Evolutionary conservation across 2,113 vertebrate genomes (phyloP).

Genomic region (Apus apus): DNA sequence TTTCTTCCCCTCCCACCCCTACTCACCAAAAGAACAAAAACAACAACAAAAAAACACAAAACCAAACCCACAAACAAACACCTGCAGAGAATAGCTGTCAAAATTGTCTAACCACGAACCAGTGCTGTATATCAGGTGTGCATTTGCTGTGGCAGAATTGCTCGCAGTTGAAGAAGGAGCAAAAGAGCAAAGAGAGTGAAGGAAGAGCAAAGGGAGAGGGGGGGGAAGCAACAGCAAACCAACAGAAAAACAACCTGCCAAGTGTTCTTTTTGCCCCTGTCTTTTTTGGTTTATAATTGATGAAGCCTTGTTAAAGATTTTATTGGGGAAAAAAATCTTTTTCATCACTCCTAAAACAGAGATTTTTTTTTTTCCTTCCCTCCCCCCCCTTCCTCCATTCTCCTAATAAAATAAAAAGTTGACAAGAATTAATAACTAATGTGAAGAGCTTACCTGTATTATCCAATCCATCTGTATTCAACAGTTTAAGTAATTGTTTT

Average conservation of each 20-base stretch:
- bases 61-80: neutral
- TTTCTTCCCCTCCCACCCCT: neutral
- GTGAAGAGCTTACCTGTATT: constrained; percentile 11
- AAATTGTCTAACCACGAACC: neutral
- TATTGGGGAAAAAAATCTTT: neutral
- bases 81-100: neutral
- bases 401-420: constrained; percentile 9
- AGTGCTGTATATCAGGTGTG: neutral
- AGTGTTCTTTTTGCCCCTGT: neutral
- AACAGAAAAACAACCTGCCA: neutral
- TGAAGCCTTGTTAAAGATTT: neutral
- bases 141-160: neutral
- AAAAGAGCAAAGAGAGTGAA: neutral
- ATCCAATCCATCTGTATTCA: neutral
- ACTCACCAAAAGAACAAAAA: neutral
- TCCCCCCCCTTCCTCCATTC: neutral
- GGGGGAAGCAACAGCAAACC: no score
- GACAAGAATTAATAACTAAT: constrained; percentile 20
- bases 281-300: constrained; percentile 2
- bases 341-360: neutral
- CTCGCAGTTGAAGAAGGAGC: neutral
- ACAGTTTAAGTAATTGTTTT: constrained; percentile 23
- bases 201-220: neutral
- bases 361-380: neutral
- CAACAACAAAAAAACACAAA: no score